phyloP scores from a whole-genome alignment of 2,113 vertebrate species.

The Leiothrix lutea region DNA sequence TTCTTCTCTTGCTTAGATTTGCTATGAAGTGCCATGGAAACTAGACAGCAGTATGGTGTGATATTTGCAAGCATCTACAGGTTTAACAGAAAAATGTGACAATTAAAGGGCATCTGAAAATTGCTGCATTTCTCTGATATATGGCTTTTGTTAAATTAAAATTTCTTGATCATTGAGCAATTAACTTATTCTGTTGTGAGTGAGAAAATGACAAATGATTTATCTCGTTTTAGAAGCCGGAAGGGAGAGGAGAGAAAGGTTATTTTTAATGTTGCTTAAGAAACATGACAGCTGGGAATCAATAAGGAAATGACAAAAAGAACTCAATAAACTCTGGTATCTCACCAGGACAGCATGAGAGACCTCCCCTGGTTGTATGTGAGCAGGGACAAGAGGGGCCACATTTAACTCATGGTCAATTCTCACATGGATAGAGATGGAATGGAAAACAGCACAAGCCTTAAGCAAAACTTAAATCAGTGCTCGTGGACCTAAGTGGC shows the following conservation, averaged over 20 bases:
- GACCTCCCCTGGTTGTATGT: not conserved
- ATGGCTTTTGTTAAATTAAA: not conserved
- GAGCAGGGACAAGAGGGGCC: not conserved
- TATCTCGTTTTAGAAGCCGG: not conserved
- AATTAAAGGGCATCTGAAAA: not conserved
- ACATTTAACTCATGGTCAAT: not conserved
- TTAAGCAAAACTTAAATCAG: not conserved
- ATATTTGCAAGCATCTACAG: not conserved
- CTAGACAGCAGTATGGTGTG: not conserved
- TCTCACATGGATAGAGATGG: not conserved
- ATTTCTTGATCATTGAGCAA: not conserved
- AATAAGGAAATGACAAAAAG: not conserved
- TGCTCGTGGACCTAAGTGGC: not conserved
- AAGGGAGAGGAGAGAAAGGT: not conserved
- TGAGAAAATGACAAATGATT: not conserved
- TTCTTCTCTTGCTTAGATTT: not conserved
- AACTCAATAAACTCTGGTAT: not conserved
- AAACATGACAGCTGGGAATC: not conserved
- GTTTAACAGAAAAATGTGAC: not conserved
- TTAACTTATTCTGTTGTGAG: not conserved
- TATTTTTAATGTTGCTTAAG: not conserved
- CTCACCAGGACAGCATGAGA: accelerated
- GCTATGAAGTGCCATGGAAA: not conserved
- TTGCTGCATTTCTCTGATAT: not conserved
- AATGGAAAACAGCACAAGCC: not conserved